Percentiles rank a stretch among this genome's conserved stretches.
phyloP scores from a whole-genome alignment of 2,797 vertebrate species.

The Hozukius guyotensis region DNA sequence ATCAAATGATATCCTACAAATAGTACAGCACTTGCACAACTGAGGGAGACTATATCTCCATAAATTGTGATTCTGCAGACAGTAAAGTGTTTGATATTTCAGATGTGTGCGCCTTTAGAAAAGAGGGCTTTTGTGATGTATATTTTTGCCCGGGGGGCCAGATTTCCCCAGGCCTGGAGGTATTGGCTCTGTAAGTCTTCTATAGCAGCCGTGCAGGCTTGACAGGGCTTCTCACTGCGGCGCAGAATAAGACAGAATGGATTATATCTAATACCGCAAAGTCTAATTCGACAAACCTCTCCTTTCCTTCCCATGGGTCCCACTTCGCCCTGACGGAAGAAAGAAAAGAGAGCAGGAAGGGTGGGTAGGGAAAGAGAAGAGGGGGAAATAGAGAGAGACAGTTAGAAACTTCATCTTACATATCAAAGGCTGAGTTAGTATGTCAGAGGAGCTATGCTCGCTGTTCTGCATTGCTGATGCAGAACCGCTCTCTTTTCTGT shows the following conservation, averaged over 20 bases:
- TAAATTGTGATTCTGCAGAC: constrained; percentile 56
- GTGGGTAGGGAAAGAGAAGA: constrained; percentile 24
- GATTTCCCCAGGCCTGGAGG: constrained; percentile 58
- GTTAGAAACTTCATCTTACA: constrained; percentile 65
- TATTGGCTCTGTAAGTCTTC: constrained; percentile 61
- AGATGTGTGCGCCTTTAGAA: constrained; percentile 50
- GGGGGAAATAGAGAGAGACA: constrained; percentile 51
- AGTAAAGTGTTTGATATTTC: constrained; percentile 61
- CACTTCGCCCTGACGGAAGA: constrained; percentile 80
- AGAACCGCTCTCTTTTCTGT: constrained; percentile 24
- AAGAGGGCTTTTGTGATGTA: constrained; percentile 63
- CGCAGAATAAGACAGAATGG: constrained; percentile 72
- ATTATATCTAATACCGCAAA: constrained; percentile 74
- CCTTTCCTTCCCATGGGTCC: constrained; percentile 85
- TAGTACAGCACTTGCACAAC: background rate
- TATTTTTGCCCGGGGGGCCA: constrained; percentile 58
- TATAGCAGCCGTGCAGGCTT: constrained; percentile 55
- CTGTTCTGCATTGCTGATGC: constrained; percentile 56
- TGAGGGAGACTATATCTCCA: constrained; percentile 1
- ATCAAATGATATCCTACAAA: constrained; percentile 8
- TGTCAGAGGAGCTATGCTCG: constrained; percentile 46
- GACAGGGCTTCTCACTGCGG: constrained; percentile 60
- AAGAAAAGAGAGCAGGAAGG: constrained; percentile 46
- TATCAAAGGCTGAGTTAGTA: constrained; percentile 65
- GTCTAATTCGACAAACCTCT: constrained; percentile 85